phyloP scores from a whole-genome alignment of 2,797 vertebrate genomes.

The Acrossocheilus wenchowensis region DNA sequence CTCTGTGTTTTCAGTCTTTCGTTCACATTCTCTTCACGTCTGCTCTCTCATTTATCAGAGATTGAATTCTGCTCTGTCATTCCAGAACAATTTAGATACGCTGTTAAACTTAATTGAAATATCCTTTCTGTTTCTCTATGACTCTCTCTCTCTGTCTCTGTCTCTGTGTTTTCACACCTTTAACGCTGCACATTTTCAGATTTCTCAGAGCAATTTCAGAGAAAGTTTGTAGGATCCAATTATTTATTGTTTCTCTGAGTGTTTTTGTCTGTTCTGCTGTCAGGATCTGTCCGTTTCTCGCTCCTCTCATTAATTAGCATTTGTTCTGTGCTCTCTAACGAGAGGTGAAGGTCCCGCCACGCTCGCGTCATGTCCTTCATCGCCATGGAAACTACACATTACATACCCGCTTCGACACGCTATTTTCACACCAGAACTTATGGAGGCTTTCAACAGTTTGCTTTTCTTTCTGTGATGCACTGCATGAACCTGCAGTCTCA shows the following conservation, averaged over 20 bases:
- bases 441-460: neutral
- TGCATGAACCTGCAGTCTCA: neutral
- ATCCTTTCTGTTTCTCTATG: neutral
- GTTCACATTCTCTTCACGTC: constrained; percentile 8
- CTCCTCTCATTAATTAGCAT: constrained; percentile 18
- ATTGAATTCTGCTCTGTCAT: constrained; percentile 32
- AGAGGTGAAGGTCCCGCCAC: constrained; percentile 1
- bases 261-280: neutral
- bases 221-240: constrained; percentile 7
- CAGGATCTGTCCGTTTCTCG: neutral
- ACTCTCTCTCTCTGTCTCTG: neutral
- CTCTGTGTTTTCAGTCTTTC: neutral
- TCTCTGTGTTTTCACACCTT: neutral
- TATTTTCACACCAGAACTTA: constrained; percentile 19
- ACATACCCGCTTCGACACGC: constrained; percentile 1
- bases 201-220: neutral
- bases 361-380: constrained; percentile 22
- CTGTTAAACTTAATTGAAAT: constrained; percentile 23
- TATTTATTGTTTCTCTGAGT: constrained; percentile 6
- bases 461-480: constrained; percentile 3
- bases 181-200: neutral
- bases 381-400: constrained; percentile 33
- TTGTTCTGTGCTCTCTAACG: constrained; percentile 15
- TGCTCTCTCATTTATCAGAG: constrained; percentile 25
- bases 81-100: constrained; percentile 19